Percentiles rank a stretch among this genome's conserved stretches.
phyloP scores from a whole-genome alignment of 2,113 vertebrate genomes.

The Herpailurus yagouaroundi region DNA sequence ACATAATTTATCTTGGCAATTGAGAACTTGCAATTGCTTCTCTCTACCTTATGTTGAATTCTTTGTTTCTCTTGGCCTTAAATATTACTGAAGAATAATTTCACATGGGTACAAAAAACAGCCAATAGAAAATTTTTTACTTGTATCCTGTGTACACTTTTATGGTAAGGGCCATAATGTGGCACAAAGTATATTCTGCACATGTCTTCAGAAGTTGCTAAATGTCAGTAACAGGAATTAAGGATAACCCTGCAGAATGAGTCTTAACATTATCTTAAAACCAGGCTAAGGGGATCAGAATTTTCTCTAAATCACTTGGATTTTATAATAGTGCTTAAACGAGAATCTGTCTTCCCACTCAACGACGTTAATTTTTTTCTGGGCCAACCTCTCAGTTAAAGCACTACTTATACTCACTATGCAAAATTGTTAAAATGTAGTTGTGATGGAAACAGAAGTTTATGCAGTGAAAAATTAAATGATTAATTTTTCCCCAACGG shows the following conservation, averaged over 20 bases:
- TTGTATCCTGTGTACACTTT: background rate
- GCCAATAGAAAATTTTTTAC: background rate
- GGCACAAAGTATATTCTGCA: background rate
- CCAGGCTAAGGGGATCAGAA: background rate
- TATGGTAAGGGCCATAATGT: background rate
- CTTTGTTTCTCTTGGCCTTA: slow-evolving; percentile 34
- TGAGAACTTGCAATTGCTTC: background rate
- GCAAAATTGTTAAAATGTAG: background rate
- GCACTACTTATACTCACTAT: background rate
- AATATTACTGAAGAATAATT: slow-evolving; percentile 17
- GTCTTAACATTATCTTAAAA: background rate
- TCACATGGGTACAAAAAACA: background rate
- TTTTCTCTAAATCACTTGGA: slow-evolving; percentile 21
- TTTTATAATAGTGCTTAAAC: background rate
- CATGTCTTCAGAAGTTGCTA: background rate
- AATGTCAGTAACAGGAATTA: background rate
- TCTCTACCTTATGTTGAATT: slow-evolving; percentile 25
- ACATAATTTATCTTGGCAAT: background rate
- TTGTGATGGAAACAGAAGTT: background rate
- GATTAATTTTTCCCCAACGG: background rate
- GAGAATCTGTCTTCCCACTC: background rate
- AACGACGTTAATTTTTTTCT: background rate
- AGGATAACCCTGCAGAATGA: background rate
- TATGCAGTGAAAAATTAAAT: background rate
- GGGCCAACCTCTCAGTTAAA: background rate